These are phyloP conservation scores for Turnix velox DNA, from an alignment of 2,113 vertebrate genomes.

Conservation along the genomic window DNA sequence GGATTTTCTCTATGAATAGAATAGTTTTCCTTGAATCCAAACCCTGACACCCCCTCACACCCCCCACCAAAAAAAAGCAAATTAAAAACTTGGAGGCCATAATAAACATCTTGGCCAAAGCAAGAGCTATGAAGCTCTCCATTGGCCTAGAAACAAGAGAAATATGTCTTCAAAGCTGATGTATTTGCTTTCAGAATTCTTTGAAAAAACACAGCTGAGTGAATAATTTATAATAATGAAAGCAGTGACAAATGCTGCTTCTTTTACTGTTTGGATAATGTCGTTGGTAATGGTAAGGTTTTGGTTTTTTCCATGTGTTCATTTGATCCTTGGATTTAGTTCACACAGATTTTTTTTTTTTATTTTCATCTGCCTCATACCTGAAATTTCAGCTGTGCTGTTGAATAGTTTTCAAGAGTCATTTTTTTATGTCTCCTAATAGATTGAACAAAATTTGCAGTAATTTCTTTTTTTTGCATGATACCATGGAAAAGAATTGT, in stretches of 20 bases:
- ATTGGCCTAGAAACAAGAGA: not conserved
- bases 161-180: not conserved
- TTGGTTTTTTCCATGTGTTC: not conserved
- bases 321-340: not conserved
- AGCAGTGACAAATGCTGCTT: not conserved
- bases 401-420: not conserved
- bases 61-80: not conserved
- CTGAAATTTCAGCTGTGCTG: not conserved
- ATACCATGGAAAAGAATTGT: not conserved
- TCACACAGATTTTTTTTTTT: not conserved
- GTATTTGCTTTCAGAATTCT: not conserved
- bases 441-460: not conserved
- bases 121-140: not conserved
- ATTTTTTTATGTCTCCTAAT: not conserved
- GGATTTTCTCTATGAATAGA: not conserved
- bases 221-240: not conserved
- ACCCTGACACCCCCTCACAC: too few species aligned
- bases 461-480: not conserved
- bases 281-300: rapidly evolving
- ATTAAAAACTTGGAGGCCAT: not conserved
- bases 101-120: not conserved
- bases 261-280: not conserved
- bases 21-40: not conserved
- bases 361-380: not conserved
- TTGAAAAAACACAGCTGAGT: not conserved